phyloP scores from a whole-genome alignment of 35 echinoderm and acorn worm genomes.

The Lytechinus pictus region DNA sequence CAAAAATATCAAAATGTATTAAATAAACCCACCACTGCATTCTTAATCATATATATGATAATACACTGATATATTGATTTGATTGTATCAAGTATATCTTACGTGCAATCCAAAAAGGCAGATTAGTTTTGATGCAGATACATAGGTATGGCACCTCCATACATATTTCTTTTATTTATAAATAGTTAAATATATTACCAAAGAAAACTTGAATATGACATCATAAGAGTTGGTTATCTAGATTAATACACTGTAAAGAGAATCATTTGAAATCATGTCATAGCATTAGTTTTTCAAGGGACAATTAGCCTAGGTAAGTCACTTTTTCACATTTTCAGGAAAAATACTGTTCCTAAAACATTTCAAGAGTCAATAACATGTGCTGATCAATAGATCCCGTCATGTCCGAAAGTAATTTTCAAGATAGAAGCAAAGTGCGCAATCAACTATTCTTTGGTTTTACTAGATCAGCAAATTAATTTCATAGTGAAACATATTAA shows the following conservation, averaged over 20 bases:
- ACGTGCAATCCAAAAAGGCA: not conserved
- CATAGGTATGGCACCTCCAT: not conserved
- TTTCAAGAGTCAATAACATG: too few relatives aligned
- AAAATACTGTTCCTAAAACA: not conserved
- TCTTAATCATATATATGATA: not conserved
- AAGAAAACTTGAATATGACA: too few relatives aligned
- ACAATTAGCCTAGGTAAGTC: not conserved
- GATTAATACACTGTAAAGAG: too few relatives aligned
- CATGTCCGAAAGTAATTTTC: not conserved
- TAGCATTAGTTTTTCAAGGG: not conserved
- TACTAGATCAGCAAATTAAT: not conserved
- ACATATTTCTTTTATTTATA: not conserved
- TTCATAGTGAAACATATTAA: not conserved
- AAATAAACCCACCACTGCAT: not conserved
- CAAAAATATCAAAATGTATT: not conserved
- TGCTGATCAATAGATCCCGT: too few relatives aligned
- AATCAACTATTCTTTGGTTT: not conserved
- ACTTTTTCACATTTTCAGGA: not conserved
- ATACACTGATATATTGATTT: not conserved
- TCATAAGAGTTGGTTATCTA: too few relatives aligned
- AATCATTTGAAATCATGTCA: not conserved
- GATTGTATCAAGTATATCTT: not conserved
- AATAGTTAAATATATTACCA: too few relatives aligned
- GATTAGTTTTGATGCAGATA: not conserved
- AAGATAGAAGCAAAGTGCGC: not conserved